A percentile compares a stretch with the other conserved stretches of the same genome.
phyloP scores from a whole-genome alignment of 2,888 invertebrate species.

The Palloptera scutellata region DNA sequence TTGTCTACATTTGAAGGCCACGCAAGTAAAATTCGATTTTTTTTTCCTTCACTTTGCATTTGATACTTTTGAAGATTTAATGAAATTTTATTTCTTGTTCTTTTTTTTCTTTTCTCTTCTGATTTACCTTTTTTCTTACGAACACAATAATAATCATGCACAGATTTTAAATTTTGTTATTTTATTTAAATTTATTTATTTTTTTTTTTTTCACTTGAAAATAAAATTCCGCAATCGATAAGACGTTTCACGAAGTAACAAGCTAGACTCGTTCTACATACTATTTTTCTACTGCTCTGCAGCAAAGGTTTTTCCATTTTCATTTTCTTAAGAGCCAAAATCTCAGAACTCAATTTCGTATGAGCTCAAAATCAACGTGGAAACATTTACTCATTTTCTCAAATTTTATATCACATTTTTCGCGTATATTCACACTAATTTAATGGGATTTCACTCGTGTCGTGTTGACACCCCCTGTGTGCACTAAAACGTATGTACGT shows the following conservation, averaged over 20 bases:
- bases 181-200: background rate
- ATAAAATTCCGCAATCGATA: slow-evolving; percentile 27
- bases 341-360: too few relatives aligned
- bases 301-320: slow-evolving; percentile 16
- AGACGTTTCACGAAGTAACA: slow-evolving; percentile 46
- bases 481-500: background rate
- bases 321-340: slow-evolving; percentile 10
- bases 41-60: slow-evolving; percentile 12
- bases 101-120: background rate
- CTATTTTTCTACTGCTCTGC: background rate
- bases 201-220: slow-evolving; percentile 14
- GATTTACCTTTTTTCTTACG: background rate
- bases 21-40: slow-evolving; percentile 29
- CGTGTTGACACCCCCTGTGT: too few relatives aligned
- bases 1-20: slow-evolving; percentile 25
- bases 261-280: slow-evolving; percentile 29
- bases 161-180: background rate
- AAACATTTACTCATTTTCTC: background rate
- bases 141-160: background rate
- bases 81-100: background rate
- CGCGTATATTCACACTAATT: background rate
- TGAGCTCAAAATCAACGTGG: background rate
- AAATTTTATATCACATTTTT: background rate
- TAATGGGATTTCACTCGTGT: too few relatives aligned
- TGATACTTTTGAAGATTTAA: background rate